Conservation (phyloP, 2,888 invertebrate species). For the Meloe dianella region DNA sequence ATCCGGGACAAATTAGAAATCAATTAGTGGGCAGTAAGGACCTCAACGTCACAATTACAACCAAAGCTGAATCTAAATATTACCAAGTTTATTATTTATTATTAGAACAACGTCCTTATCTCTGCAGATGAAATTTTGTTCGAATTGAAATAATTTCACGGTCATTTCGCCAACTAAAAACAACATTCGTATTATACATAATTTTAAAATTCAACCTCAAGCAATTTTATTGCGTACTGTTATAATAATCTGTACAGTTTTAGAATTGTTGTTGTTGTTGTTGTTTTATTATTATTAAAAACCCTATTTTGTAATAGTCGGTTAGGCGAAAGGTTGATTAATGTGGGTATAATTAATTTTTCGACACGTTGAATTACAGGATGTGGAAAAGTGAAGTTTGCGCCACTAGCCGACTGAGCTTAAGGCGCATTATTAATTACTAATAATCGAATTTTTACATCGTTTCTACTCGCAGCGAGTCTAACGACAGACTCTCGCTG, state of each 20-base stretch:
- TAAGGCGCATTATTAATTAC: background rate
- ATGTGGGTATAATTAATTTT: background rate
- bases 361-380: conserved; percentile 2
- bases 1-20: no score
- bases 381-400: background rate
- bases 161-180: background rate
- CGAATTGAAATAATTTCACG: background rate
- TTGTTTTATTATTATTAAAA: background rate
- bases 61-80: no score
- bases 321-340: background rate
- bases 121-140: background rate
- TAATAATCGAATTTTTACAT: background rate
- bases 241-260: conserved; percentile 7
- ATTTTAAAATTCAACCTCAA: conserved; percentile 5
- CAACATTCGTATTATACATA: background rate
- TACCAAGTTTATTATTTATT: no score
- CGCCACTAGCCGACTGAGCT: background rate
- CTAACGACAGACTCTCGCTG: no score
- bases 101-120: no score
- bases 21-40: no score
- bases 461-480: no score
- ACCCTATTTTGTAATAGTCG: background rate
- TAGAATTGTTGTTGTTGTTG: background rate
- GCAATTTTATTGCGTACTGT: conserved; percentile 3
- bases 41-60: no score